Evolutionary conservation across 2,888 invertebrate species (phyloP).

Genomic region (Scaptomyza tumidula): DNA sequence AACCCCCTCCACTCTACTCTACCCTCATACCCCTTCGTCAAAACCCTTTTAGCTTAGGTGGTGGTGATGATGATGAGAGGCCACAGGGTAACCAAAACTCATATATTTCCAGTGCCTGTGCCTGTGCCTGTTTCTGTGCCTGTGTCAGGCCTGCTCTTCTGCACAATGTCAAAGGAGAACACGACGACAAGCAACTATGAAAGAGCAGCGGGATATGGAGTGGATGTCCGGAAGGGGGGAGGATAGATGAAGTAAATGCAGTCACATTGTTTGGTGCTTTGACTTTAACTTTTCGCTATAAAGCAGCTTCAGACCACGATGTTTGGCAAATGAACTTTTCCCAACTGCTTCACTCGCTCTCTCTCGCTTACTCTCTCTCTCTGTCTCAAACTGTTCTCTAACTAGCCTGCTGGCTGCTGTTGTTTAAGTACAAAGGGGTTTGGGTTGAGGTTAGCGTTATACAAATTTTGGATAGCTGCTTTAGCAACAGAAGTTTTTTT

Average conservation of each 20-base stretch:
- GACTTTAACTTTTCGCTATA: slow-evolving; percentile 26
- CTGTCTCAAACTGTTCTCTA: slow-evolving; percentile 40
- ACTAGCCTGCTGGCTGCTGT: slow-evolving; percentile 39
- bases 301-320: slow-evolving; percentile 37
- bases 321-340: slow-evolving; percentile 64
- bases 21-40: not conserved
- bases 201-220: not conserved
- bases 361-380: not conserved
- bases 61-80: slow-evolving; percentile 39
- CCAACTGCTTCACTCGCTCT: slow-evolving; percentile 29
- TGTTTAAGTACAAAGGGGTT: not conserved
- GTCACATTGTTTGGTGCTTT: slow-evolving; percentile 53
- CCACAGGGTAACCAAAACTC: slow-evolving; percentile 54
- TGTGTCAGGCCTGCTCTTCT: slow-evolving; percentile 41
- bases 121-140: too few species aligned
- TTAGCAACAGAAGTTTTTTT: too few species aligned
- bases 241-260: slow-evolving; percentile 28
- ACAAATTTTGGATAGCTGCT: slow-evolving; percentile 15
- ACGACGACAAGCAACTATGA: slow-evolving; percentile 10
- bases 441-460: not conserved
- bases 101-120: slow-evolving; percentile 50
- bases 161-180: slow-evolving; percentile 50
- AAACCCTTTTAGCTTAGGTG: not conserved
- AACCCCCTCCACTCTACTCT: not conserved
- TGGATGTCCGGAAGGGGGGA: too few species aligned